These are phyloP conservation scores for Brachionus paranguensis DNA, from an alignment of 1,140 invertebrate genomes.

Conservation along the genomic window DNA sequence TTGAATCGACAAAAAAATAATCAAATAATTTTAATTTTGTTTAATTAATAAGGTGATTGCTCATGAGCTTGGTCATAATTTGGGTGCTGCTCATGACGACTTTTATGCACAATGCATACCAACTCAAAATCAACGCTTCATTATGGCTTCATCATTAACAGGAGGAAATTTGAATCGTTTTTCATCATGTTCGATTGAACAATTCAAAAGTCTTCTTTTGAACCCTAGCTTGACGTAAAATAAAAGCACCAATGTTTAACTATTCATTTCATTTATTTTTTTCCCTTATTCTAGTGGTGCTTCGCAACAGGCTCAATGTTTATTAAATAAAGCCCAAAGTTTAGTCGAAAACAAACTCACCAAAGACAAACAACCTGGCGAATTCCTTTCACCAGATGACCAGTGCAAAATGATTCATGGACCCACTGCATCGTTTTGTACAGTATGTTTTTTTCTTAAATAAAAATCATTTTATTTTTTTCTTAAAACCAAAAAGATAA, in stretches of 20 bases:
- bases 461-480: neutral
- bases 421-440: neutral
- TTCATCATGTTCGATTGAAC: conserved; percentile 8
- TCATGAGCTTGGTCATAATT: conserved; percentile 15
- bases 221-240: neutral
- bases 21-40: neutral
- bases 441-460: neutral
- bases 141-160: neutral
- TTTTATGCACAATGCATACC: neutral
- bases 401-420: conserved; percentile 37
- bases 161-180: neutral
- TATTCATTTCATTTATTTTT: neutral
- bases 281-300: neutral
- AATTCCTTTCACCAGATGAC: neutral
- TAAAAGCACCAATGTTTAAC: neutral
- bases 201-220: neutral
- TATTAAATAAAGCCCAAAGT: neutral
- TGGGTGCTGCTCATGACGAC: neutral
- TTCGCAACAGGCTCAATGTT: neutral
- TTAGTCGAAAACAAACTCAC: neutral
- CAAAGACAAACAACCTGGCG: neutral
- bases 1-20: too few species aligned
- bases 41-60: neutral
- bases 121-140: neutral
- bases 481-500: neutral